A percentile compares a stretch with the other conserved stretches of the same genome.
phyloP scores from a whole-genome alignment of 2,113 vertebrate genomes.

The Rostratula benghalensis region DNA sequence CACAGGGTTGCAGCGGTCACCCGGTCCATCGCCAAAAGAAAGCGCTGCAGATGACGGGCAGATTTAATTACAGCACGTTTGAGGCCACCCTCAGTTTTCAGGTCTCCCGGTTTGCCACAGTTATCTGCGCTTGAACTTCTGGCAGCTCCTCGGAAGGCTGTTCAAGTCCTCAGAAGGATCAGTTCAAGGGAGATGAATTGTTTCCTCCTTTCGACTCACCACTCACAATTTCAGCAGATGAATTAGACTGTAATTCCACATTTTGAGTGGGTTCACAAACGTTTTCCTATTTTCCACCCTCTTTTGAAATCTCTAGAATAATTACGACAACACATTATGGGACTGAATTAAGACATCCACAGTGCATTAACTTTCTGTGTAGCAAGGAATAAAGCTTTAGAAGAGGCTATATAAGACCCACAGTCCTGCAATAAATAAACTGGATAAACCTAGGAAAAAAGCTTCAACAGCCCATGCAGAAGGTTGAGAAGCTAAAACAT shows the following conservation, averaged over 20 bases:
- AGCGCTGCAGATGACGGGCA: not conserved
- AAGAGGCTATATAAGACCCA: not conserved
- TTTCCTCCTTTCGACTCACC: not conserved
- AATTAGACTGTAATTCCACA: not conserved
- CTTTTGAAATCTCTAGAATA: not conserved
- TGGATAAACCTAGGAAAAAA: not conserved
- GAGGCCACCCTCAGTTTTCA: not conserved
- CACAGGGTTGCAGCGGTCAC: not conserved
- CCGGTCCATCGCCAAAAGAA: not conserved
- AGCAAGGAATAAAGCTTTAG: not conserved
- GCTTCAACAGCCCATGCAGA: not conserved
- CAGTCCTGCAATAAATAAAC: not conserved
- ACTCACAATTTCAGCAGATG: not conserved
- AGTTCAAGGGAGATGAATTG: not conserved
- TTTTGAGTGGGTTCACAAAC: not conserved
- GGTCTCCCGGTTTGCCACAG: not conserved
- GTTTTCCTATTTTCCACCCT: not conserved
- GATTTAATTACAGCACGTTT: not conserved
- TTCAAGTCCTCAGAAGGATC: too few relatives aligned
- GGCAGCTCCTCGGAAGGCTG: not conserved
- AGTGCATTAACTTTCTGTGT: not conserved
- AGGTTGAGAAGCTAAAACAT: not conserved
- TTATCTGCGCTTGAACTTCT: not conserved
- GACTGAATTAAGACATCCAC: not conserved
- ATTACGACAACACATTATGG: not conserved